Base-by-base conservation (phyloP, 2,888 invertebrate genomes). In the Adelognathus sp. region DNA sequence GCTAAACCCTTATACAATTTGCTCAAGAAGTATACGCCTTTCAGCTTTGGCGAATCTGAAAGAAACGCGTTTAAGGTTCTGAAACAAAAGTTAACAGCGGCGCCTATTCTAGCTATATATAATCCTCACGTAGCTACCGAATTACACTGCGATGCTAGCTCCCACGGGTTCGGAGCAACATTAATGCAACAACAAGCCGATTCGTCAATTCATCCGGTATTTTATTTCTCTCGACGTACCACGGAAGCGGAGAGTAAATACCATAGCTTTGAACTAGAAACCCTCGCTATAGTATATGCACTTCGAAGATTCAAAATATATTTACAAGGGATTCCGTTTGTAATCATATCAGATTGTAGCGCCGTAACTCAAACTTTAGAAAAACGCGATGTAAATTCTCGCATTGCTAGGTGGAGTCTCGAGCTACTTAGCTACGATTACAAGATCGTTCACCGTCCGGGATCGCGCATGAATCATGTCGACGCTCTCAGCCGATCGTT, bases 241-340 rank as follows among this genome's bases (percentile, higher is more conserved):
- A 86, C 83, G 1, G 82, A 82, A 0, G 31, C 52, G 0, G 88
- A 89, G 76, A 70, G 83, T 0, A 86, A 81, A 31, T 88, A 87
- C 54, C 86, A 89, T 69, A 87, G 87, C 76, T 90, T 85, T 72
- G 88, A 89, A 61, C 54, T 90, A 11, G 88, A 90, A 58, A 79
- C 83, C 0, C 52, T 87, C 5, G 83, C 80, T 0, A 77, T 81
- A 18, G 61, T 85, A 16, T 77, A 81, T 31, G 80, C 87, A 0
- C 29, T 86, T 1, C 71, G 83, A 16, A 50, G 83, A 36, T 87
- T 88, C 67, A 72, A 81, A 1, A 64, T 85, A 60, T 86, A 87
- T 60, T 54, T 86, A 31, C 71, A 78, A 6, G 44, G 44, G 21
- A 3, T 31, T 31, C 7, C 31, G 4, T 31, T 31, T 7, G 7